phyloP scores from a whole-genome alignment of 2,113 vertebrate genomes.

The Burhinus bistriatus region DNA sequence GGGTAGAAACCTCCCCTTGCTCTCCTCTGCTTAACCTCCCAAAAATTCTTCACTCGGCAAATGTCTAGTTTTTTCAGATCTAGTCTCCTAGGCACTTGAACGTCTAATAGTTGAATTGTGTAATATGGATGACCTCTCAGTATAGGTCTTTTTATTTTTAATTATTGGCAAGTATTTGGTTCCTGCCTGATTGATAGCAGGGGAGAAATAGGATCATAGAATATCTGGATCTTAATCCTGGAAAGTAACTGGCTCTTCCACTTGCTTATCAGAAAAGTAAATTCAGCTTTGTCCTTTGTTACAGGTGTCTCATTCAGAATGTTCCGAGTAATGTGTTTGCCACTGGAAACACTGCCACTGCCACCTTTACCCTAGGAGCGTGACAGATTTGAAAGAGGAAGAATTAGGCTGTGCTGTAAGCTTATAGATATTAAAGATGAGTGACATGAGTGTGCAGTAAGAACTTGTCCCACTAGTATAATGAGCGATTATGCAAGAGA shows the following conservation, averaged over 20 bases:
- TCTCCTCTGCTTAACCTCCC: not conserved
- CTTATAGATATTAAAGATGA: not conserved
- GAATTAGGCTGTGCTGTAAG: not conserved
- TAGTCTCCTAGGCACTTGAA: not conserved
- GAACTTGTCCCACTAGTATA: not conserved
- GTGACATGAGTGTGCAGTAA: not conserved
- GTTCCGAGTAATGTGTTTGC: constrained; percentile 22
- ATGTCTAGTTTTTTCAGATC: not conserved
- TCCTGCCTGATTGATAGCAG: not conserved
- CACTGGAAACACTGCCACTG: not conserved
- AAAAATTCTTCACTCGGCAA: not conserved
- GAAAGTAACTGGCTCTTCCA: not conserved
- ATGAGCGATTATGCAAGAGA: not conserved
- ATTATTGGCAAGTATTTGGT: not conserved
- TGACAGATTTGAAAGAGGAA: not conserved
- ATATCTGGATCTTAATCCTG: constrained; percentile 3
- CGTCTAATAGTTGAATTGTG: not conserved
- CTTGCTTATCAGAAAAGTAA: constrained; percentile 30
- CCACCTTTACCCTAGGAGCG: constrained; percentile 3
- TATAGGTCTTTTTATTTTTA: not conserved
- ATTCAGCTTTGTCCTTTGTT: constrained; percentile 17
- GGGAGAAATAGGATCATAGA: not conserved
- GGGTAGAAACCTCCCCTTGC: not conserved
- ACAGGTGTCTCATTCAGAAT: constrained; percentile 6
- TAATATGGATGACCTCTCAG: not conserved